Conservation (phyloP, 2,888 invertebrate species). For the Hedychridium roseum region DNA sequence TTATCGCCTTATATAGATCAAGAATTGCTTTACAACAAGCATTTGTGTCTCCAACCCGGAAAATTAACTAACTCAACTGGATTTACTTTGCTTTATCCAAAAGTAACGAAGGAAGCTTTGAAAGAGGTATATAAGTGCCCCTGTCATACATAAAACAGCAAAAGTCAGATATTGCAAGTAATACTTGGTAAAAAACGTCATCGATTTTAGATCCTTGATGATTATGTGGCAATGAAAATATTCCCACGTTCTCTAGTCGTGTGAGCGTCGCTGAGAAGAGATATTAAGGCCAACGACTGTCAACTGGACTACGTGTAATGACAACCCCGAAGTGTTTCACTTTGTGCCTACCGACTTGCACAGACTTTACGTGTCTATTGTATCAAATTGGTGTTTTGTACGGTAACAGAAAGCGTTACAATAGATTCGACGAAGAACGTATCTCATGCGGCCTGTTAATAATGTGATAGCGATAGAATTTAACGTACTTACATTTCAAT, state of each 20-base stretch:
- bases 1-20: conserved; percentile 87
- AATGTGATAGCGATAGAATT: conserved; percentile 57
- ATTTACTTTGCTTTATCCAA: conserved; percentile 71
- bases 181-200: conserved; percentile 1
- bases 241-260: conserved; percentile 79
- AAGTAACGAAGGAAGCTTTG: conserved; percentile 71
- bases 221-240: conserved; percentile 82
- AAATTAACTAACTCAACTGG: conserved; percentile 70
- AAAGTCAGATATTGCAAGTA: not conserved
- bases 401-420: conserved; percentile 27
- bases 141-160: conserved; percentile 1
- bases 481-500: conserved; percentile 54
- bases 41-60: conserved; percentile 77
- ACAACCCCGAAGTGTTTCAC: conserved; percentile 46
- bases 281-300: too few relatives aligned
- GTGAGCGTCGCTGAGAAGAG: conserved; percentile 57
- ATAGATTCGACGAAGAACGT: conserved; percentile 22
- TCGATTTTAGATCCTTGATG: conserved; percentile 72
- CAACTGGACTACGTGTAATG: too few relatives aligned
- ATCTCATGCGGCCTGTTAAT: conserved; percentile 44
- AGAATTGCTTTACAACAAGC: conserved; percentile 82
- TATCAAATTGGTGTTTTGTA: conserved; percentile 28
- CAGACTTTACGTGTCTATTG: conserved; percentile 29
- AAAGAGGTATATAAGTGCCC: conserved; percentile 66
- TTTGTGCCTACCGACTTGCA: conserved; percentile 53